These are phyloP conservation scores for Penaeus chinensis DNA, from an alignment of 1,140 invertebrate genomes.

Conservation along the genomic window DNA sequence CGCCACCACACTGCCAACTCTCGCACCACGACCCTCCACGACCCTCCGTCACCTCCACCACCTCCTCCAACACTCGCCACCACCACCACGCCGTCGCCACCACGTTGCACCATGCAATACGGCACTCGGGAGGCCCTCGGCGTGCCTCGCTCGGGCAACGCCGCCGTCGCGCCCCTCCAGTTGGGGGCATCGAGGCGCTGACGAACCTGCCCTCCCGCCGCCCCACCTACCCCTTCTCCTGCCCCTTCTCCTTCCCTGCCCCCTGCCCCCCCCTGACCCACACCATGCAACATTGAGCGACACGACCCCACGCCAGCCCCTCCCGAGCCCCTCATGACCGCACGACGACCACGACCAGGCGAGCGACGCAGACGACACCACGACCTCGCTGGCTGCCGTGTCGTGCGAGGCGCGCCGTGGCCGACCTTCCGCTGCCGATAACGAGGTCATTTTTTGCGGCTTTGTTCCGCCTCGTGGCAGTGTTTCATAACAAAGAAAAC, in stretches of 20 bases:
- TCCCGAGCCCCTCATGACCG: no score
- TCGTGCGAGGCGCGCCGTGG: no score
- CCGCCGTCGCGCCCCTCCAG: neutral
- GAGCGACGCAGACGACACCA: no score
- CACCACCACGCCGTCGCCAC: constrained; percentile 36
- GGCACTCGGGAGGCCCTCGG: neutral
- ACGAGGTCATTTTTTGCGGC: no score
- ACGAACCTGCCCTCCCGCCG: neutral
- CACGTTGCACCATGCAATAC: neutral
- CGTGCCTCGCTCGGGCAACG: neutral
- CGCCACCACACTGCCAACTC: constrained; percentile 35
- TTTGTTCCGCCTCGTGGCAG: no score
- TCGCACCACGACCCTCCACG: constrained; percentile 25
- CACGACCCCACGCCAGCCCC: no score
- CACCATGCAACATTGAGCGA: neutral
- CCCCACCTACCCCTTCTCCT: neutral
- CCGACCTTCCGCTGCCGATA: no score
- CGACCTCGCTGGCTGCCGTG: no score
- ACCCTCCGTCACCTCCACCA: constrained; percentile 13
- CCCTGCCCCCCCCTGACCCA: neutral
- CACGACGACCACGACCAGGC: no score
- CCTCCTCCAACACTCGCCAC: constrained; percentile 7
- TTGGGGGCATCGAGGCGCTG: no score
- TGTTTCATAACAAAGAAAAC: no score
- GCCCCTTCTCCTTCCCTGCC: constrained; percentile 11